phyloP scores from a whole-genome alignment of 2,797 vertebrate genomes.

The Odontamblyopus rebecca region DNA sequence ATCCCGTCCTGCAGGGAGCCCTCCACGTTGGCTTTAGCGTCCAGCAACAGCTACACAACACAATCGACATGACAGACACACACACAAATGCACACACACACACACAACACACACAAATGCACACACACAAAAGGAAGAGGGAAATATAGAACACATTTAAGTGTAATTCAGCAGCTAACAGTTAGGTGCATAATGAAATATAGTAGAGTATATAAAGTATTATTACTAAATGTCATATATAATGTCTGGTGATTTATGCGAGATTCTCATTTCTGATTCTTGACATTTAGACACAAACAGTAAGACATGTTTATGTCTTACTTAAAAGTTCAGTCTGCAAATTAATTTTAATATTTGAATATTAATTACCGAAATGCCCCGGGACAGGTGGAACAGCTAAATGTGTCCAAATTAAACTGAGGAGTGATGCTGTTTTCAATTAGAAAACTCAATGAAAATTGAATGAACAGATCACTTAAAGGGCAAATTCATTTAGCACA shows the following conservation, averaged over 20 bases:
- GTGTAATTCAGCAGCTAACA: neutral
- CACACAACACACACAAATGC: neutral
- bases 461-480: slow-evolving; percentile 44
- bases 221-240: neutral
- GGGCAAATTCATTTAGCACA: slow-evolving; percentile 49
- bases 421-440: slow-evolving; percentile 17
- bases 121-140: slow-evolving; percentile 1
- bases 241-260: neutral
- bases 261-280: neutral
- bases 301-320: too few relatives aligned
- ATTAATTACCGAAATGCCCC: neutral
- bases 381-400: neutral
- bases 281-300: too few relatives aligned
- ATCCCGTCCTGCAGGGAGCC: slow-evolving; percentile 93
- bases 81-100: neutral
- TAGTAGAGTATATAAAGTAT: neutral
- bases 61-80: slow-evolving; percentile 7
- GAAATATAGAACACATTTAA: slow-evolving; percentile 4
- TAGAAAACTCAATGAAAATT: slow-evolving; percentile 44
- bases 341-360: too few relatives aligned
- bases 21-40: slow-evolving; percentile 93
- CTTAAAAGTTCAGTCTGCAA: too few relatives aligned
- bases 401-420: slow-evolving; percentile 23
- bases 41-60: slow-evolving; percentile 86
- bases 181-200: too few relatives aligned